Percentiles rank a stretch among this genome's conserved stretches.
phyloP scores from a whole-genome alignment of 2,113 vertebrate genomes.

The Daphoenositta chrysoptera region DNA sequence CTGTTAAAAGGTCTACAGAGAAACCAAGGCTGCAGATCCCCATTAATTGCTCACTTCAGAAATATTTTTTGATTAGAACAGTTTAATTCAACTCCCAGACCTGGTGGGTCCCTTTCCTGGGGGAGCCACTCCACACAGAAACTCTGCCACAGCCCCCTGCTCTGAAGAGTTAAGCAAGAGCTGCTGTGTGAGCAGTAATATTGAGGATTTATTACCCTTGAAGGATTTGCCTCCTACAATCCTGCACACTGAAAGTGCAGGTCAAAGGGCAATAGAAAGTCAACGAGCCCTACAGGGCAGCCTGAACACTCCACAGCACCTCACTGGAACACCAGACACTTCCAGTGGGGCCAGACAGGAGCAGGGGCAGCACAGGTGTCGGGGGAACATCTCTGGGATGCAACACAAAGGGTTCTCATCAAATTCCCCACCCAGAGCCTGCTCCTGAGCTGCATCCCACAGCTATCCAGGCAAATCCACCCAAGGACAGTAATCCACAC shows the following conservation, averaged over 20 bases:
- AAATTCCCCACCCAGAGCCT: background rate
- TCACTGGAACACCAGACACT: accelerated
- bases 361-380: background rate
- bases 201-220: background rate
- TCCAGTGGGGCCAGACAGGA: accelerated
- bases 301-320: background rate
- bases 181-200: background rate
- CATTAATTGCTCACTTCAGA: background rate
- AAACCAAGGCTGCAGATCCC: background rate
- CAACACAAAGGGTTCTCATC: background rate
- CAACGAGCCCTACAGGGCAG: background rate
- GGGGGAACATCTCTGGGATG: background rate
- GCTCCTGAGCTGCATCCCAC: background rate
- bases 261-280: background rate
- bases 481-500: background rate
- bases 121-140: background rate
- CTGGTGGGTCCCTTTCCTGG: background rate
- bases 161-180: background rate
- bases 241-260: background rate
- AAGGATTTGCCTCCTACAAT: background rate
- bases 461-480: background rate
- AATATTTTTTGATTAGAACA: background rate
- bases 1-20: background rate
- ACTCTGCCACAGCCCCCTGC: background rate
- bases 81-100: background rate